phyloP scores from a whole-genome alignment of 2,888 invertebrate species.

The Drosophila neotestacea region DNA sequence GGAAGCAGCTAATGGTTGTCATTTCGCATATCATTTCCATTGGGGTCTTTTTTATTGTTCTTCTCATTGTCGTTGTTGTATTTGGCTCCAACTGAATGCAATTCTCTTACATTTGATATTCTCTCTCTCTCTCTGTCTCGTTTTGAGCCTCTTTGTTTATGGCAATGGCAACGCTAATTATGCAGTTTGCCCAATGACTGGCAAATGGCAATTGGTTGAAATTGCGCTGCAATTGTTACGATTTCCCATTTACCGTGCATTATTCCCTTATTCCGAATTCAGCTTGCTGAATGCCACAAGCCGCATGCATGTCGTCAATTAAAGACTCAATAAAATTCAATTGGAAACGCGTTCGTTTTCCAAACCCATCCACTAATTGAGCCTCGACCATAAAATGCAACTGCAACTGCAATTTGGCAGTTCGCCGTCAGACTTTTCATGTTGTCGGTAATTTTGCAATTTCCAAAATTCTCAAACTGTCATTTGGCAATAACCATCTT shows the following conservation, averaged over 20 bases:
- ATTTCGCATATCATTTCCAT: slow-evolving; percentile 34
- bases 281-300: slow-evolving; percentile 29
- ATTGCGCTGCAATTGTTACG: slow-evolving; percentile 62
- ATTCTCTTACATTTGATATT: slow-evolving; percentile 44
- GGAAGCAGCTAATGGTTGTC: slow-evolving; percentile 46
- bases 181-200: slow-evolving; percentile 52
- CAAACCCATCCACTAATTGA: slow-evolving; percentile 36
- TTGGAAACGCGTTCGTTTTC: slow-evolving; percentile 42
- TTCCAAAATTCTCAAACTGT: slow-evolving; percentile 8
- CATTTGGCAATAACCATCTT: slow-evolving; percentile 7
- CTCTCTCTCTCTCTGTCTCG: not conserved
- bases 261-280: not conserved
- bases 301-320: slow-evolving; percentile 64
- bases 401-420: slow-evolving; percentile 25
- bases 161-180: slow-evolving; percentile 68
- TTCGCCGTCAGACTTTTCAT: slow-evolving; percentile 16
- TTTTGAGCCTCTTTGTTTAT: slow-evolving; percentile 51
- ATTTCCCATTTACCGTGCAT: slow-evolving; percentile 52
- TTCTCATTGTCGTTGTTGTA: slow-evolving; percentile 9
- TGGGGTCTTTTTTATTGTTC: not conserved
- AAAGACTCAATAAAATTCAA: slow-evolving; percentile 79
- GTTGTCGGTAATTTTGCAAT: not conserved
- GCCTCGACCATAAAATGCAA: slow-evolving; percentile 33
- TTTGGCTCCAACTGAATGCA: slow-evolving; percentile 27
- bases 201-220: slow-evolving; percentile 48